Conservation (phyloP, 2,797 vertebrate species). For the Staurois parvus region DNA sequence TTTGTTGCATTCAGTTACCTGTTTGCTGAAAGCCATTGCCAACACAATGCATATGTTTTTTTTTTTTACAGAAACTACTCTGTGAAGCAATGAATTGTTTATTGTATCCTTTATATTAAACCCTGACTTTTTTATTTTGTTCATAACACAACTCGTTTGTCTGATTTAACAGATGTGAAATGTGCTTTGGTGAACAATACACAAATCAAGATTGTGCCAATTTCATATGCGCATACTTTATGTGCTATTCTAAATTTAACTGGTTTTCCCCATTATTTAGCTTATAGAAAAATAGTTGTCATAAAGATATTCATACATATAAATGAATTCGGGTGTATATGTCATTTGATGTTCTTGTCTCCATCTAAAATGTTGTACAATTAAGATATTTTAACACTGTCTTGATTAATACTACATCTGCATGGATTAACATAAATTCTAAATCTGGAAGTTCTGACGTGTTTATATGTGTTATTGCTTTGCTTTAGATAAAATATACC, state of each 20-base stretch:
- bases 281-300: conserved; percentile 63
- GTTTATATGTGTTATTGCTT: conserved; percentile 67
- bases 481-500: conserved; percentile 66
- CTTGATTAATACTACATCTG: conserved; percentile 73
- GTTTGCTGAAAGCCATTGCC: background rate
- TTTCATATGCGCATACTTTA: conserved; percentile 63
- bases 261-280: conserved; percentile 65
- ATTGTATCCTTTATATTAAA: conserved; percentile 13
- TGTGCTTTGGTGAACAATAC: conserved; percentile 54
- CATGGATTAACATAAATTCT: conserved; percentile 75
- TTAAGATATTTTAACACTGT: conserved; percentile 67
- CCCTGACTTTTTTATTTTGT: conserved; percentile 5
- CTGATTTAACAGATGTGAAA: conserved; percentile 66
- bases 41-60: background rate
- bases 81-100: background rate
- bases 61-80: background rate
- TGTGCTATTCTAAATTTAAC: conserved; percentile 65
- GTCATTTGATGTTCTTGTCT: conserved; percentile 69
- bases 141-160: conserved; percentile 57
- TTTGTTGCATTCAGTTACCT: background rate
- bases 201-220: conserved; percentile 63
- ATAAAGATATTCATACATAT: conserved; percentile 64
- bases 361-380: conserved; percentile 64
- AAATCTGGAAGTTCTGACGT: conserved; percentile 68
- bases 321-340: conserved; percentile 70